These are phyloP conservation scores for Glyphotaelius pellucidus DNA, from an alignment of 2,888 invertebrate species.

Conservation along the genomic window DNA sequence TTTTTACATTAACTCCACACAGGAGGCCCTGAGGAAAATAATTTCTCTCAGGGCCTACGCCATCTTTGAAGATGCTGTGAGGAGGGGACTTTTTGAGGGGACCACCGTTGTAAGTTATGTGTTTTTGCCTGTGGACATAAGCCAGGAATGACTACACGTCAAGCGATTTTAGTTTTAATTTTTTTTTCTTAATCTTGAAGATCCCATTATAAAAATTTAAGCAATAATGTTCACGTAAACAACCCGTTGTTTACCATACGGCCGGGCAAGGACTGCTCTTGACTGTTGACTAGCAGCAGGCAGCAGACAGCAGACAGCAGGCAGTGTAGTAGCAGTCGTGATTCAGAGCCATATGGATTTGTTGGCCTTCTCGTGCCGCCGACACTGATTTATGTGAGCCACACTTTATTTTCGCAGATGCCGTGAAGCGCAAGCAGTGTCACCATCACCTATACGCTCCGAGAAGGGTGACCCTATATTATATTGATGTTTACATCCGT, in stretches of 20 bases:
- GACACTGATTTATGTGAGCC: slow-evolving; percentile 9
- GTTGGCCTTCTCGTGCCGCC: slow-evolving; percentile 7
- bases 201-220: not conserved
- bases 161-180: too few relatives aligned
- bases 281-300: not conserved
- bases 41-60: too few relatives aligned
- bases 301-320: too few relatives aligned
- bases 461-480: slow-evolving; percentile 29
- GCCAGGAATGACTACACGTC: too few relatives aligned
- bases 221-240: not conserved
- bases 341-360: not conserved
- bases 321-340: slow-evolving; percentile 8
- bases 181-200: not conserved
- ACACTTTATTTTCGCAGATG: slow-evolving; percentile 8
- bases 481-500: not conserved
- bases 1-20: too few relatives aligned
- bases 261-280: not conserved
- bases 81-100: too few relatives aligned
- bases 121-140: too few relatives aligned
- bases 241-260: not conserved
- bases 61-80: too few relatives aligned
- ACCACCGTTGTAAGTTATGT: too few relatives aligned
- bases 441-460: not conserved
- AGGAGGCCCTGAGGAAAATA: too few relatives aligned
- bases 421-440: not conserved